These are phyloP conservation scores for Balaenoptera acutorostrata DNA, from an alignment of 2,113 vertebrate genomes.

Conservation along the genomic window DNA sequence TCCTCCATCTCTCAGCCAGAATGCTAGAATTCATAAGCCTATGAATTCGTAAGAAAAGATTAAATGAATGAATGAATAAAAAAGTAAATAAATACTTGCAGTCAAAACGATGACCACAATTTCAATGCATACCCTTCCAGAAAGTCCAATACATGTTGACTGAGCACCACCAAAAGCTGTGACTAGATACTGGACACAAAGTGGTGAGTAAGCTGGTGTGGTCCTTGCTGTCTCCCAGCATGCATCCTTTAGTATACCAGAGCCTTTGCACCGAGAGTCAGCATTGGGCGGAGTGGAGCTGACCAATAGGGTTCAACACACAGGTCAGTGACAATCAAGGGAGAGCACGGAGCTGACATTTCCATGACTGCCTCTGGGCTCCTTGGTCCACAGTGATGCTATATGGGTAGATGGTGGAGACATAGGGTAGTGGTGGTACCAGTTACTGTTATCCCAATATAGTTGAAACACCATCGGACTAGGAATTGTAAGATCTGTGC, in stretches of 20 bases:
- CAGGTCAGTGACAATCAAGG: neutral
- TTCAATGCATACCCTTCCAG: neutral
- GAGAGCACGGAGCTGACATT: neutral
- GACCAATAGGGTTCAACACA: neutral
- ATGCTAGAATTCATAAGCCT: neutral
- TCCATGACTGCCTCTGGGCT: neutral
- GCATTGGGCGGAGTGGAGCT: neutral
- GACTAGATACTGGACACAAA: neutral
- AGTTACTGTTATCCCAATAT: neutral
- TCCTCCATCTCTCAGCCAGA: neutral
- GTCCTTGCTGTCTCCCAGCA: neutral
- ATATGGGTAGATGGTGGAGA: neutral
- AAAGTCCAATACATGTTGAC: neutral
- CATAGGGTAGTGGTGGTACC: no score
- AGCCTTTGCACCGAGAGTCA: neutral
- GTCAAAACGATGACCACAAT: neutral
- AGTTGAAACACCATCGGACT: neutral
- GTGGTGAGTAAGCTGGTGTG: neutral
- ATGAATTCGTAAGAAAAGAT: neutral
- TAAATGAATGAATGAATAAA: neutral
- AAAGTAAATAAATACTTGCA: neutral
- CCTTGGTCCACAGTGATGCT: neutral
- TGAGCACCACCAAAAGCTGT: neutral
- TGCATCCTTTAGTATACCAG: neutral
- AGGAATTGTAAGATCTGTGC: neutral